Percentiles rank a stretch among this genome's conserved stretches.
phyloP scores from a whole-genome alignment of 2,888 invertebrate species.

The Tupiocoris notatus region DNA sequence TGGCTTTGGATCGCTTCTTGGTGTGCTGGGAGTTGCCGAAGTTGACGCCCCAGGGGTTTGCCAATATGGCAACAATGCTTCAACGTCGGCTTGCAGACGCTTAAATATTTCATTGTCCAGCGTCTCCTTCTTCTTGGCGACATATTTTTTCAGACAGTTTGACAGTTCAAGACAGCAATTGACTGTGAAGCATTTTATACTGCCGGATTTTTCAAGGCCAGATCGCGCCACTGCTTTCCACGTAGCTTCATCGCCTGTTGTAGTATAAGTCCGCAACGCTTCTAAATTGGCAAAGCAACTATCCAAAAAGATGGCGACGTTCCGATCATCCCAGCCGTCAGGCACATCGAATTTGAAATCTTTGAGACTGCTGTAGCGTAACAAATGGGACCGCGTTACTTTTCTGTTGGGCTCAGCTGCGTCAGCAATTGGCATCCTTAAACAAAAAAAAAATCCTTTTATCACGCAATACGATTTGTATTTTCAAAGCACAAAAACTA shows the following conservation, averaged over 20 bases:
- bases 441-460: no score
- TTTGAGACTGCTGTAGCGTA: conserved; percentile 37
- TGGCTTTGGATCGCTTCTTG: not conserved
- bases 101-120: conserved; percentile 40
- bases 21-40: not conserved
- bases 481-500: no score
- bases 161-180: conserved; percentile 42
- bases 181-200: conserved; percentile 37
- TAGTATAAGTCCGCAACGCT: conserved; percentile 15
- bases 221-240: conserved; percentile 42
- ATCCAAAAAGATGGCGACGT: conserved; percentile 39
- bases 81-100: conserved; percentile 37
- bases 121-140: conserved; percentile 36
- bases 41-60: not conserved
- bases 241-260: conserved; percentile 31
- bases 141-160: conserved; percentile 40
- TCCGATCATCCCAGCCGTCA: conserved; percentile 43
- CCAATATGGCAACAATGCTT: conserved; percentile 32
- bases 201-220: conserved; percentile 27
- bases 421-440: conserved; percentile 26
- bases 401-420: conserved; percentile 7
- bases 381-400: not conserved
- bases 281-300: conserved; percentile 36
- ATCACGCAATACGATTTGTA: no score
- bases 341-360: conserved; percentile 43